Evolutionary conservation across 2,888 invertebrate species (phyloP).

Genomic region (Cryptosula pallasiana): DNA sequence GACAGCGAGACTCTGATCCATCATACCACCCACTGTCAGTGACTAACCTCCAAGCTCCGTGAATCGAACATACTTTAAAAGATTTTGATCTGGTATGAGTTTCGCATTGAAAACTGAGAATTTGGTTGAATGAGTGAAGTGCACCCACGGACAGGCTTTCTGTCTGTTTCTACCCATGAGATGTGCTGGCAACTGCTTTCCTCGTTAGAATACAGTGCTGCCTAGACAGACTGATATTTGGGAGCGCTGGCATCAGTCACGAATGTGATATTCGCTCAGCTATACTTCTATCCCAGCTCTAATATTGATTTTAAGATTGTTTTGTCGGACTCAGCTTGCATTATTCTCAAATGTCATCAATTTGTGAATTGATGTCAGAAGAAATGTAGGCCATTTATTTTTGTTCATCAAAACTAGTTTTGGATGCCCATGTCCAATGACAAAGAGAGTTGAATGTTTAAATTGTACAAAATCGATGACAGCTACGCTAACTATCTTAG

Average conservation of each 20-base stretch:
- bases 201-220: background rate
- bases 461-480: background rate
- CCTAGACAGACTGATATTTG: background rate
- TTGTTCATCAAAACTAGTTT: conserved; percentile 20
- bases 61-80: too few species aligned
- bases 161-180: too few species aligned
- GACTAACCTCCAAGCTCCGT: too few species aligned
- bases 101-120: too few species aligned
- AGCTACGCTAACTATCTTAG: background rate
- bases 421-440: background rate
- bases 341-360: conserved; percentile 22
- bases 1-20: too few species aligned
- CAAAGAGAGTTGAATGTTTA: conserved; percentile 2
- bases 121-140: too few species aligned
- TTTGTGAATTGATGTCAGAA: conserved; percentile 18
- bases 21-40: too few species aligned
- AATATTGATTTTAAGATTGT: conserved; percentile 23
- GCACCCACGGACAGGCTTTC: too few species aligned
- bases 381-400: background rate
- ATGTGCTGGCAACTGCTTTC: background rate
- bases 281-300: conserved; percentile 11
- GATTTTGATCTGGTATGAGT: too few species aligned
- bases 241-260: background rate
- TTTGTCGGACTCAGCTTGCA: conserved; percentile 15
- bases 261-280: background rate